Evolutionary conservation across 2,797 vertebrate genomes (phyloP).

Genomic region (Schizopygopsis pylzovi): DNA sequence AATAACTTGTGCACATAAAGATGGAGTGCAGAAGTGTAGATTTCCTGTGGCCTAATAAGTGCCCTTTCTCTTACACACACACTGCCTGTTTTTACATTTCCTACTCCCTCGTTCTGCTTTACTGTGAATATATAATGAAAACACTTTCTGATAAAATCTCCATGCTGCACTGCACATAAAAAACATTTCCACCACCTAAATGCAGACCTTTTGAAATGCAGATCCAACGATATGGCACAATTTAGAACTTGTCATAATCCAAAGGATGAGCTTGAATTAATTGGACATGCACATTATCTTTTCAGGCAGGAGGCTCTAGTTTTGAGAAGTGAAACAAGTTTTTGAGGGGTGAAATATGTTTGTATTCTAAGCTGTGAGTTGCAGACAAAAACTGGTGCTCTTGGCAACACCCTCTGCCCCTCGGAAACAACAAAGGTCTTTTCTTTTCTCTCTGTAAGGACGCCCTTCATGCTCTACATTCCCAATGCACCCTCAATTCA

Average conservation of each 20-base stretch:
- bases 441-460: constrained; percentile 47
- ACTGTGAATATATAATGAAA: constrained; percentile 1
- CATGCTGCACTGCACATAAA: not conserved
- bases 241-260: constrained; percentile 1
- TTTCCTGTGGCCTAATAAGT: constrained; percentile 5
- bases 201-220: constrained; percentile 2
- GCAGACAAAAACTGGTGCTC: constrained; percentile 38
- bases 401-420: constrained; percentile 41
- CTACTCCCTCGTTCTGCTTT: not conserved
- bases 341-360: constrained; percentile 32
- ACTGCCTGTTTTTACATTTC: not conserved
- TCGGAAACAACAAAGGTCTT: constrained; percentile 52
- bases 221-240: not conserved
- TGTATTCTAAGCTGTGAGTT: constrained; percentile 44
- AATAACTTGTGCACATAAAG: not conserved
- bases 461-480: constrained; percentile 50
- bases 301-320: constrained; percentile 2
- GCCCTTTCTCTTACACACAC: not conserved
- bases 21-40: not conserved
- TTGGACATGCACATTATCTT: not conserved
- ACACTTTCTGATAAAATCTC: not conserved
- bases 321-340: constrained; percentile 31
- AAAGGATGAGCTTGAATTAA: constrained; percentile 12
- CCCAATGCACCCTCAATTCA: constrained; percentile 34
- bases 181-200: constrained; percentile 1